phyloP scores from a whole-genome alignment of 2,797 vertebrate genomes.

The Pipistrellus nathusii region DNA sequence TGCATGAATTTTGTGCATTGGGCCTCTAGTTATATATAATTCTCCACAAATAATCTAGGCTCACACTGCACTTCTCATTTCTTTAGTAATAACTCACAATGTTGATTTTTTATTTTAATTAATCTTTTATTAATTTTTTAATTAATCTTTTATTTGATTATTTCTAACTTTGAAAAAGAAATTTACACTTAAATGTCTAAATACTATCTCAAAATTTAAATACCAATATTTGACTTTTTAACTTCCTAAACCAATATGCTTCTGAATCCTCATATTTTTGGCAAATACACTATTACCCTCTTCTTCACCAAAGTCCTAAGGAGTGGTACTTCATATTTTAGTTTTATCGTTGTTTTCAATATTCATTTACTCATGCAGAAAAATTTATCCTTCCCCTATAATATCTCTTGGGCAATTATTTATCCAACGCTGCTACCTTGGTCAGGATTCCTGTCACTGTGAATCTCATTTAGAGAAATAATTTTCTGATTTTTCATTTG shows the following conservation, averaged over 20 bases:
- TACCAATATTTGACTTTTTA: background rate
- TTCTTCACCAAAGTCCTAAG: background rate
- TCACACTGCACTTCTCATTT: background rate
- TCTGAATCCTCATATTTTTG: background rate
- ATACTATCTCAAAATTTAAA: background rate
- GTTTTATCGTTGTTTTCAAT: background rate
- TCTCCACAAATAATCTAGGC: background rate
- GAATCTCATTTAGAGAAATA: background rate
- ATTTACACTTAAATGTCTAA: background rate
- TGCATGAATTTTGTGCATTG: no score
- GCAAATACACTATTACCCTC: background rate
- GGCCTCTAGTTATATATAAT: background rate
- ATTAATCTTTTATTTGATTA: background rate
- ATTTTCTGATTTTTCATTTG: background rate
- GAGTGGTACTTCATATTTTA: background rate
- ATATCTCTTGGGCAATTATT: background rate
- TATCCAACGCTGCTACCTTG: background rate
- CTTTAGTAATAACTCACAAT: background rate
- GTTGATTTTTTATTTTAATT: constrained; percentile 12
- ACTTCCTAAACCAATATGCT: background rate
- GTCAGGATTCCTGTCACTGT: background rate
- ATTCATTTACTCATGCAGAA: background rate
- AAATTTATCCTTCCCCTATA: background rate
- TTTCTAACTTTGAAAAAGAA: background rate
- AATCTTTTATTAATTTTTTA: background rate